phyloP scores from a whole-genome alignment of 2,113 vertebrate species.

The Macquaria australasica region DNA sequence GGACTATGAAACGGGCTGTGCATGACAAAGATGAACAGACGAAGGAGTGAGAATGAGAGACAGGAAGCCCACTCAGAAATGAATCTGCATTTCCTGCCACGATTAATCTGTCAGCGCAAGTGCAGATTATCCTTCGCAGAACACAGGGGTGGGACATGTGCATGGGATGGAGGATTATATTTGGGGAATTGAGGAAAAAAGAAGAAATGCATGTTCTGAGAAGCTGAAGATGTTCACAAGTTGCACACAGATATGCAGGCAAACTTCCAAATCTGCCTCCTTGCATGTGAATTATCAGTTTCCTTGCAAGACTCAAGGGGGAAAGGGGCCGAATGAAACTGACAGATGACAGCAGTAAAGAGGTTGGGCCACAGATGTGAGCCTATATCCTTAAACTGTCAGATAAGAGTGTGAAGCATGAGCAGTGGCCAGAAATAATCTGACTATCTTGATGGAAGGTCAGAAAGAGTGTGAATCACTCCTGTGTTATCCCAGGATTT shows the following conservation, averaged over 20 bases:
- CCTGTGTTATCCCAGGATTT: neutral
- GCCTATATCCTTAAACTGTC: slow-evolving; percentile 34
- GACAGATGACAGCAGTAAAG: slow-evolving; percentile 49
- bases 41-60: slow-evolving; percentile 51
- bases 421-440: slow-evolving; percentile 12
- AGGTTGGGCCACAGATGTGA: slow-evolving; percentile 22
- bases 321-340: slow-evolving; percentile 14
- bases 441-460: slow-evolving; percentile 47
- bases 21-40: slow-evolving; percentile 44
- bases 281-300: neutral
- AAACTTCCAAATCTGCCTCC: neutral
- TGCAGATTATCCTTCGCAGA: slow-evolving; percentile 70
- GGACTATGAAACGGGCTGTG: slow-evolving; percentile 12
- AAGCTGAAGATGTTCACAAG: slow-evolving; percentile 11
- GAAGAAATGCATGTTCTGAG: slow-evolving; percentile 11
- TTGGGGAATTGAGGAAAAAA: neutral
- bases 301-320: neutral
- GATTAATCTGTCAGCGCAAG: slow-evolving; percentile 75
- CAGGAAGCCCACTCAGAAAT: slow-evolving; percentile 71
- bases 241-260: neutral
- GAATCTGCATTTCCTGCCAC: slow-evolving; percentile 68
- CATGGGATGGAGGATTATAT: slow-evolving; percentile 65
- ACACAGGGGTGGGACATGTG: slow-evolving; percentile 63
- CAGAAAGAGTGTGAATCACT: neutral
- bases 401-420: slow-evolving; percentile 50